phyloP scores from a whole-genome alignment of 2,113 vertebrate genomes.

The Aptenodytes patagonicus region DNA sequence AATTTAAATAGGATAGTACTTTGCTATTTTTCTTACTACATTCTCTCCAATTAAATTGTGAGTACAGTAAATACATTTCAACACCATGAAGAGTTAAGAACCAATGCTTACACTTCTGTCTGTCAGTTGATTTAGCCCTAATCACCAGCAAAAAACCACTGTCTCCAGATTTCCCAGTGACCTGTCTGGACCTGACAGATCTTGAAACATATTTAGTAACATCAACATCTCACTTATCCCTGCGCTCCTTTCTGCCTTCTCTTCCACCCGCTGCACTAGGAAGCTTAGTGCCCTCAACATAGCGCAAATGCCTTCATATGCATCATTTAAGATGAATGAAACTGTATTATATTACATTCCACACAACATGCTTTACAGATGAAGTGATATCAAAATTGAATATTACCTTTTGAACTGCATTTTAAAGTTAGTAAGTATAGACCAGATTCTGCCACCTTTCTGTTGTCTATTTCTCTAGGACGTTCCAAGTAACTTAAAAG shows the following conservation, averaged over 20 bases:
- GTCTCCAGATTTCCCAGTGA: background rate
- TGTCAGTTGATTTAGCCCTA: background rate
- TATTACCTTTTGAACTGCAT: background rate
- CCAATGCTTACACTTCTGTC: background rate
- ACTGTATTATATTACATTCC: constrained; percentile 3
- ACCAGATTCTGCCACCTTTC: background rate
- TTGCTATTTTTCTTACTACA: background rate
- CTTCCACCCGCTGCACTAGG: background rate
- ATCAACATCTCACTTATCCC: background rate
- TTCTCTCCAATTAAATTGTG: background rate
- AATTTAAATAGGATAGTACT: background rate
- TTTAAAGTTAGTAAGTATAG: background rate
- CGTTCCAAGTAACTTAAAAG: background rate
- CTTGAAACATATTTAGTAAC: background rate
- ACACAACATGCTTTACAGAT: background rate
- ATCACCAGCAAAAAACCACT: background rate
- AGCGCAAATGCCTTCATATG: background rate
- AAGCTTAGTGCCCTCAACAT: background rate
- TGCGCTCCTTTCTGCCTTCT: background rate
- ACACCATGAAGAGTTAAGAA: background rate
- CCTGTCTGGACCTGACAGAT: constrained; percentile 17
- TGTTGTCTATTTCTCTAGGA: background rate
- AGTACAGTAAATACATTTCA: background rate
- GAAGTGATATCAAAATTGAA: background rate
- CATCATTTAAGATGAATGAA: constrained; percentile 52